Base-by-base conservation (phyloP, 2,113 vertebrate species). In the Anhinga rufa region DNA sequence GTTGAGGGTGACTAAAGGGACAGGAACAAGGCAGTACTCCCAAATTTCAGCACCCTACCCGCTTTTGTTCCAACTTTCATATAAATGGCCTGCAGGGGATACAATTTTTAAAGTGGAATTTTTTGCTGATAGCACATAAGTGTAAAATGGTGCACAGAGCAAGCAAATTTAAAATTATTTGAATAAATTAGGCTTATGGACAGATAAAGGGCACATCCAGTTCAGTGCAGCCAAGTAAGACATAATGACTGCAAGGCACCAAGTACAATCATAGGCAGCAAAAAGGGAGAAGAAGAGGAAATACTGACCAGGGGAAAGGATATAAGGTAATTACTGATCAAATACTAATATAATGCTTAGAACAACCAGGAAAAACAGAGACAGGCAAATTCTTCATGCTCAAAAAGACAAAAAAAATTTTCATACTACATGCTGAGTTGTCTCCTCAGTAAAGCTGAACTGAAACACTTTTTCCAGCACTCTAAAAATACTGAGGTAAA, bases 151-250 rank as follows among this genome's bases (percentile, higher is more conserved):
- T 92, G 79, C 88, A 93, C 57, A 83, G 77, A 96, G 72, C 57
- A 91, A 91, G 87, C 65, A 82, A 92, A 68, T 77, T 48, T 71
- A 60, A 94, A 91, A 93, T 94, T 0, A 93, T 71, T 94, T 95
- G 71, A 96, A 86, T 93, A 94, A 76, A 94, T 96, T 84, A 89
- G 62, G 75, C 66, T 97, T 84, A 93, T 36, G 81, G 90, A 82
- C 81, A 83, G 82, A 82, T 61, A 87, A 95, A 95, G 75, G 88
- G 51, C 80, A 92, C 26, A 71, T 88, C 57, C 58, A 96, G 68
- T 82, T 95, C 76, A 93, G 77, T 17, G 34, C 51, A 31, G 61
- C 84, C 92, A 90, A 82, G 70, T 86, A 82, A 90, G 78, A 68
- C 13, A 21, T 77, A 83, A 93, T 64, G 75, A 78, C 87, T 91